Base-by-base conservation (phyloP, 2,113 vertebrate species). In the Sminthopsis crassicaudata region DNA sequence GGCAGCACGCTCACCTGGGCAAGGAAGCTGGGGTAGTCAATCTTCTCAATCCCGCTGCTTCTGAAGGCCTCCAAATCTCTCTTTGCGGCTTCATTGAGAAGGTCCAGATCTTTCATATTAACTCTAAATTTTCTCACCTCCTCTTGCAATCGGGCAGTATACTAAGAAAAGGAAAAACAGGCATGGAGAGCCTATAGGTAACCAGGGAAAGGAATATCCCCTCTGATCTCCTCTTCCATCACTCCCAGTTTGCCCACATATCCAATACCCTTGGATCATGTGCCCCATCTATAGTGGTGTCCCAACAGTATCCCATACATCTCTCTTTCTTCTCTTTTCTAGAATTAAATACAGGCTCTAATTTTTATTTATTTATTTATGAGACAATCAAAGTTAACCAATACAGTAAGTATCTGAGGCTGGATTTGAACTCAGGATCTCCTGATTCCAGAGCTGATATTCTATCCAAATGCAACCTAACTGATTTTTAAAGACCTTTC, bases 21-120 rank as follows among this genome's bases (percentile, higher is more conserved):
- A 0, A 97, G 93, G 97, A 98, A 98, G 90, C 46, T 48, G 0
- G 60, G 2, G 0, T 98, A 98, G 76, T 97, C 97, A 57, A 99
- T 91, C 8, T 67, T 90, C 0, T 98, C 98, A 1, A 98, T 0
- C 0, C 98, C 97, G 0, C 98, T 99, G 95, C 88, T 96, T 93
- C 96, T 96, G 0, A 99, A 98, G 24, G 97, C 96, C 94, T 97
- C 90, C 96, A 99, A 97, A 96, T 98, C 98, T 46, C n/a, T 96
- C 50, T 84, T 96, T 91, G 97, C 98, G 0, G 97, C 97, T 0
- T 96, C 95, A 48, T 93, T 97, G 42, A 99, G 97, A 6, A 99
- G 94, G 36, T 98, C 84, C 54, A 98, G 96, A 0, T 96, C 88
- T 0, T 97, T 94, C 51, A 99, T 8, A 0, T 26, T 88, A 0